A percentile compares a stretch with the other conserved stretches of the same genome.
Conservation (phyloP, 2,888 invertebrate species). For the Sicus ferrugineus region DNA sequence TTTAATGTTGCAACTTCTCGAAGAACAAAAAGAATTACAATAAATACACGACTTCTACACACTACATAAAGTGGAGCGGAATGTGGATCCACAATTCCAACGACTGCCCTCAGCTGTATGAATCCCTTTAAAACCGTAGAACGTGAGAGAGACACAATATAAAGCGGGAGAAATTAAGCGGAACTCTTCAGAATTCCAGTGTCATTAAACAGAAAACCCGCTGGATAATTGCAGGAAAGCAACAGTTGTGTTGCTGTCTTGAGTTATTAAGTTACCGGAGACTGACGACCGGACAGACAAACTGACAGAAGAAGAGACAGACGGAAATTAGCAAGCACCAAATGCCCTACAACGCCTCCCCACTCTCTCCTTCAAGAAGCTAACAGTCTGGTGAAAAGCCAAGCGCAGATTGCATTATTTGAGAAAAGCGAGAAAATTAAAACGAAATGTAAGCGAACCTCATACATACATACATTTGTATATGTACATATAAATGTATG, state of each 20-base stretch:
- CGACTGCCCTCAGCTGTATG: neutral
- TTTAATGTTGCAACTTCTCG: no score
- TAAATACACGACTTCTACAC: neutral
- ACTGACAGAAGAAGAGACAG: neutral
- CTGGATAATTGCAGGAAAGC: constrained; percentile 4
- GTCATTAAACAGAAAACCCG: neutral
- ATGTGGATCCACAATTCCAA: neutral
- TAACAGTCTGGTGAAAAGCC: no score
- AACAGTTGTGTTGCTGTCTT: constrained; percentile 16
- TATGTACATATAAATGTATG: no score
- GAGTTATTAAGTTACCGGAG: neutral
- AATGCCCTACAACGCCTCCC: no score
- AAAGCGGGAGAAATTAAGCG: constrained; percentile 7
- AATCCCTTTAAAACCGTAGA: neutral
- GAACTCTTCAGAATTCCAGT: neutral
- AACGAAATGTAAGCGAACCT: neutral
- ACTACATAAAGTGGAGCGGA: neutral
- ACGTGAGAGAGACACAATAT: constrained; percentile 1
- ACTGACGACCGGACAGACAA: neutral
- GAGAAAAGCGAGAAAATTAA: neutral
- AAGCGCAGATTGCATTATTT: no score
- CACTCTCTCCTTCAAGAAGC: no score
- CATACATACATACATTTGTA: neutral
- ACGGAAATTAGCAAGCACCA: constrained; percentile 16
- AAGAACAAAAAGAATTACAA: neutral